These are phyloP conservation scores for Botrylloides violaceus DNA, from an alignment of 23 tunicate genomes.

Conservation along the genomic window DNA sequence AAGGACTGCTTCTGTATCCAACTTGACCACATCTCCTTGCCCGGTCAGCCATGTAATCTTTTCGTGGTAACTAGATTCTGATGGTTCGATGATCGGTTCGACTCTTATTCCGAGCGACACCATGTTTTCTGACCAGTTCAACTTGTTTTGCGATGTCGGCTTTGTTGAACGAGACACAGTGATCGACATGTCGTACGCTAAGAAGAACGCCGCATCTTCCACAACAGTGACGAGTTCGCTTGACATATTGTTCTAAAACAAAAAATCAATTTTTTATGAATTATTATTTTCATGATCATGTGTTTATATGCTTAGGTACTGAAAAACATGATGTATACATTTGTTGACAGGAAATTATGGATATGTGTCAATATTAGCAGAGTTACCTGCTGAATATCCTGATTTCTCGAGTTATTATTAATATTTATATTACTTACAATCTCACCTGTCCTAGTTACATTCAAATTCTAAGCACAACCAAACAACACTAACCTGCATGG, in stretches of 20 bases:
- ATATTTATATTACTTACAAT: no score
- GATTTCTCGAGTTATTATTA: no score
- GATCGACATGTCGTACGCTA: conserved; percentile 46
- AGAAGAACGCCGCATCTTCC: conserved; percentile 59
- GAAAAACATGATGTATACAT: no score
- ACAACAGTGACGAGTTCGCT: conserved; percentile 25
- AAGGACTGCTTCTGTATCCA: conserved; percentile 29
- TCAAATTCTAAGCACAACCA: no score
- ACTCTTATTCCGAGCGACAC: conserved; percentile 62
- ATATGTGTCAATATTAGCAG: no score
- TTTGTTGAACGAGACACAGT: not conserved
- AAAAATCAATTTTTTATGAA: no score
- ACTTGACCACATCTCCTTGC: conserved; percentile 4
- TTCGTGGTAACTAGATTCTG: not conserved
- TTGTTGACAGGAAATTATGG: no score
- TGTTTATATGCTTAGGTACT: no score
- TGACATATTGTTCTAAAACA: conserved; percentile 40
- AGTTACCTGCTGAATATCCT: no score
- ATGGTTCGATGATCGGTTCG: conserved; percentile 2
- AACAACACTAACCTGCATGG: conserved; percentile 51
- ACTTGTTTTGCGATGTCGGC: conserved; percentile 5
- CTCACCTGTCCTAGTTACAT: no score
- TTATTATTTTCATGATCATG: no score
- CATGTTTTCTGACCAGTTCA: conserved; percentile 41
- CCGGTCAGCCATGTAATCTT: conserved; percentile 10